Conservation (phyloP, 1,140 invertebrate species). For the Mercenaria mercenaria region DNA sequence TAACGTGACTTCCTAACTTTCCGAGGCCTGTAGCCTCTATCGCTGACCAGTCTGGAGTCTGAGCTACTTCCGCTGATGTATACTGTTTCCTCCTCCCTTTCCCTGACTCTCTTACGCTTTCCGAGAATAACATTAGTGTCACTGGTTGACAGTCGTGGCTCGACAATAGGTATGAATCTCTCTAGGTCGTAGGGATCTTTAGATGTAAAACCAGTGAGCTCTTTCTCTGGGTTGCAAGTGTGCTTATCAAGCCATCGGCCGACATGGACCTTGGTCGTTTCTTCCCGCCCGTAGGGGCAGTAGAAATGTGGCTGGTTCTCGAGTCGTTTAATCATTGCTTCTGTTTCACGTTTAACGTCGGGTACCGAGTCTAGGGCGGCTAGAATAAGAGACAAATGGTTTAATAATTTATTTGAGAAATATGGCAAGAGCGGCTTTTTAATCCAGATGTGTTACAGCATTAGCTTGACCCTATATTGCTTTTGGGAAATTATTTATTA, state of each 20-base stretch:
- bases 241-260: background rate
- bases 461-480: background rate
- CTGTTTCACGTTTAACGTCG: background rate
- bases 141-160: background rate
- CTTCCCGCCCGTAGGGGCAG: background rate
- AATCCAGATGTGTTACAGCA: background rate
- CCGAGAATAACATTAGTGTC: slow-evolving; percentile 13
- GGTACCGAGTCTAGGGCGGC: background rate
- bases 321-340: background rate
- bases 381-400: background rate
- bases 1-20: background rate
- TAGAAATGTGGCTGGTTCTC: slow-evolving; percentile 20
- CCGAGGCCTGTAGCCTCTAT: background rate
- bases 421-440: background rate
- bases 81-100: background rate
- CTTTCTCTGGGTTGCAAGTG: background rate
- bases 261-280: background rate
- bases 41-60: background rate
- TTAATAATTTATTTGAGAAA: background rate
- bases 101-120: slow-evolving; percentile 32
- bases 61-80: background rate
- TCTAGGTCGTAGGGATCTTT: background rate
- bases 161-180: background rate
- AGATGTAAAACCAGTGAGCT: background rate
- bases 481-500: background rate